Evolutionary conservation across 1,140 invertebrate species (phyloP).

Genomic region (Procambarus virginalis): DNA sequence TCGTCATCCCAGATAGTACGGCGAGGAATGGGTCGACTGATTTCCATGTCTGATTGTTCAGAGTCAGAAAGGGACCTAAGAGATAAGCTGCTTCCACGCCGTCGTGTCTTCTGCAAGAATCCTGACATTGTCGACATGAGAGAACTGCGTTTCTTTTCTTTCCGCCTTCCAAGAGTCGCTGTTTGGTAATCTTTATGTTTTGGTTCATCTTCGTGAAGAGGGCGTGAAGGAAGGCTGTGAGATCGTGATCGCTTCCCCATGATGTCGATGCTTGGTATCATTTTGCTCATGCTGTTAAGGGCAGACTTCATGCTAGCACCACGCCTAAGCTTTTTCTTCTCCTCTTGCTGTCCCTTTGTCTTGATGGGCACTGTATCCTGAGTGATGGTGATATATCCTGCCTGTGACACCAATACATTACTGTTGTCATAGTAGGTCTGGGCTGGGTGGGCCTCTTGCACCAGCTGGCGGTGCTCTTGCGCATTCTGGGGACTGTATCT

Average conservation of each 20-base stretch:
- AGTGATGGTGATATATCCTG: conserved; percentile 86
- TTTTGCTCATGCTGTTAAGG: conserved; percentile 86
- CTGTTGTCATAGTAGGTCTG: conserved; percentile 71
- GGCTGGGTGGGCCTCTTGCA: conserved; percentile 74
- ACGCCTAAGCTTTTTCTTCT: conserved; percentile 76
- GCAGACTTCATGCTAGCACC: conserved; percentile 84
- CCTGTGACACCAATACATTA: conserved; percentile 83
- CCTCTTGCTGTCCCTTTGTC: conserved; percentile 38
- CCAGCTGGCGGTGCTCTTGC: conserved; percentile 74
- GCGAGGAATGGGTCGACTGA: conserved; percentile 64
- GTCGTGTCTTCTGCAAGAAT: conserved; percentile 81
- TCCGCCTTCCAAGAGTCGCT: conserved; percentile 66
- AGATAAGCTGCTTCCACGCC: conserved; percentile 73
- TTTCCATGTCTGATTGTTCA: conserved; percentile 84
- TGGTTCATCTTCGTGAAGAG: conserved; percentile 73
- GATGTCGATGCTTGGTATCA: conserved; percentile 87
- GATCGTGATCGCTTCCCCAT: conserved; percentile 83
- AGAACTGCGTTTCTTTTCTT: conserved; percentile 80
- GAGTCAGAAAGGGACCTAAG: conserved; percentile 81
- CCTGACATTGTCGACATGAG: conserved; percentile 86
- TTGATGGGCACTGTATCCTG: conserved; percentile 75
- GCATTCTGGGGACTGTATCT: conserved; percentile 58
- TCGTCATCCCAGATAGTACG: conserved; percentile 61
- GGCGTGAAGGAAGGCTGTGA: conserved; percentile 82
- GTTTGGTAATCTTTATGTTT: conserved; percentile 71